Percentiles rank a stretch among this genome's conserved stretches.
phyloP scores from a whole-genome alignment of 2,113 vertebrate species.

The Antechinus stuartii region DNA sequence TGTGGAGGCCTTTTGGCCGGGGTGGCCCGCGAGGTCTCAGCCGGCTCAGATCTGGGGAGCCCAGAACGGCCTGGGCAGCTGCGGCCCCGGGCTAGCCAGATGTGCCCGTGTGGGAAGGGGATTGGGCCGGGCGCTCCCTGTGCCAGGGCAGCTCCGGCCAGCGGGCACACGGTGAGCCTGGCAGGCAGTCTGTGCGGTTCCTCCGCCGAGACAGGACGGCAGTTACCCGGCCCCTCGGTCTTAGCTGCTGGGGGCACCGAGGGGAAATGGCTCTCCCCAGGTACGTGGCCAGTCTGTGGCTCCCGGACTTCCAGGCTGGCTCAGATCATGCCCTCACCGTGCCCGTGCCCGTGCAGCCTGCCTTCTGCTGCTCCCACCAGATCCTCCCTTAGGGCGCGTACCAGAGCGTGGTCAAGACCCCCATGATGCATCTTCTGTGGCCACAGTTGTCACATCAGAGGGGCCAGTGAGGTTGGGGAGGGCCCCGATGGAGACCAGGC shows the following conservation, averaged over 20 bases:
- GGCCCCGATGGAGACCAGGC: not conserved
- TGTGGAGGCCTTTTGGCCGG: not conserved
- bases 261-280: not conserved
- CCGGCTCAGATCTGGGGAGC: too few relatives aligned
- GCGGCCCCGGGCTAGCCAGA: not conserved
- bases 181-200: not conserved
- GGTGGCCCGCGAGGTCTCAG: accelerated
- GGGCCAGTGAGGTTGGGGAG: too few relatives aligned
- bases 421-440: not conserved
- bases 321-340: not conserved
- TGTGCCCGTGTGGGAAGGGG: not conserved
- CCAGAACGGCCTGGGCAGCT: too few relatives aligned
- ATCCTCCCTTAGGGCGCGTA: not conserved
- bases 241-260: too few relatives aligned
- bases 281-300: not conserved
- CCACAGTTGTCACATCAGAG: not conserved
- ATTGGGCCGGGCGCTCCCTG: not conserved
- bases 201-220: not conserved
- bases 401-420: not conserved
- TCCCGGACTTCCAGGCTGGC: not conserved
- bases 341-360: not conserved
- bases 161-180: not conserved
- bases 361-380: not conserved
- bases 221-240: not conserved
- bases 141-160: not conserved